These are phyloP conservation scores for Drosophila tropicalis DNA, from an alignment of 1,140 invertebrate species.

Conservation along the genomic window DNA sequence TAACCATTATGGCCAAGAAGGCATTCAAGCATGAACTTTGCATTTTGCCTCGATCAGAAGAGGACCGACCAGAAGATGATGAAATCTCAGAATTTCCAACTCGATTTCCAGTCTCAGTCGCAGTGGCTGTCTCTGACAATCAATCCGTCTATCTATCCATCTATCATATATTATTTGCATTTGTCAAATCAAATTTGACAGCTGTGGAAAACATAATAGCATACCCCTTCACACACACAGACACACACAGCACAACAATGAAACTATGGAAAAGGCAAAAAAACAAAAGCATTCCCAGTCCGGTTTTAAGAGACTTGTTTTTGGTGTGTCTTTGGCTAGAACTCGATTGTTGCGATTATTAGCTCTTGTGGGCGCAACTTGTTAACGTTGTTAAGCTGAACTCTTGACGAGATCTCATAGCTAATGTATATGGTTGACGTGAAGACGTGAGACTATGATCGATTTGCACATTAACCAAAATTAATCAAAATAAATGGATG, in stretches of 20 bases:
- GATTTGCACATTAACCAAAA: not conserved
- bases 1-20: not conserved
- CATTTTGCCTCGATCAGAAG: not conserved
- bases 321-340: not conserved
- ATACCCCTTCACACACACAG: conserved; percentile 7
- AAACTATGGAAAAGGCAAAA: conserved; percentile 11
- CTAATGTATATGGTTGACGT: not conserved
- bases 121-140: too few relatives aligned
- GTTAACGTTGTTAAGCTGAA: conserved; percentile 15
- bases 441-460: not conserved
- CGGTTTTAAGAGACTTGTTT: conserved; percentile 9
- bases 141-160: conserved; percentile 5
- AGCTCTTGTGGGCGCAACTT: conserved; percentile 19
- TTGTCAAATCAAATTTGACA: conserved; percentile 81
- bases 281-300: conserved; percentile 2
- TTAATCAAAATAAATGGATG: not conserved
- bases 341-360: not conserved
- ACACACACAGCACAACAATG: not conserved
- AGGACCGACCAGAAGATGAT: not conserved
- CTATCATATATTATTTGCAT: conserved; percentile 71
- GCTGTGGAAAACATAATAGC: conserved; percentile 77
- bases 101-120: too few relatives aligned
- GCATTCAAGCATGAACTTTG: conserved; percentile 28
- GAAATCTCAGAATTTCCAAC: not conserved
- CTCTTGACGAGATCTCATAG: conserved; percentile 7